Evolutionary conservation across 2,888 invertebrate species (phyloP), one percentile per base, ranked within the genome.

Genomic region (Andrena bucephala): DNA sequence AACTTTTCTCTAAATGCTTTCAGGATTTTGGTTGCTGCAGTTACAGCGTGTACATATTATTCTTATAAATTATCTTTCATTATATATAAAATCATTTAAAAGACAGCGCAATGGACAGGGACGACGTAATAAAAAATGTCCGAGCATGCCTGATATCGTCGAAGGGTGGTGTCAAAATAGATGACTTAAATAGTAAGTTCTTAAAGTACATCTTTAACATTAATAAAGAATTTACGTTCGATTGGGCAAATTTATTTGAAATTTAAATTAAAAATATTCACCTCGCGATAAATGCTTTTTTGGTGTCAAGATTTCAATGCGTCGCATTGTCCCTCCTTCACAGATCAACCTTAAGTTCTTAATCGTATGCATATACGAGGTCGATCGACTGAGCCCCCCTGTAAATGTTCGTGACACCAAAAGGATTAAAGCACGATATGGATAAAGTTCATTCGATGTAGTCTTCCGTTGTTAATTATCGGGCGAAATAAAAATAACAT

Each of bases 111-210:
- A 88, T 88, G 88, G 79, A 81, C 54, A 65, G 59, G 60, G 85
- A 88, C 6, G 84, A 87, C 24, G 86, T 87, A 0, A 70, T 90
- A 29, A 71, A 60, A 16, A 86, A 85, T 72, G 33, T 91, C n/a
- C 81, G 89, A 20, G 90, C 91, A 24, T 90, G 90, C 54, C 31
- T 91, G 5, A 74, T 91, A 16, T 89, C 89, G 0, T 82, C 86
- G 0, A 91, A 91, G 52, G 89, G 89, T 29, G 90, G 91, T n/a
- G 67, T 90, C 6, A 84, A 74, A 7, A 91, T 95, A 67, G 94
- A 94, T 59, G 94, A 95, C 89, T 94, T 95, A 81, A 95, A 95
- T 87, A 92, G 95, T 96, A 94, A 95, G 95, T 95, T 69, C 36
- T 63, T 52, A n/a, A 10, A 67, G 54, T n/a, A 42, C n/a, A 57